A percentile compares a stretch with the other conserved stretches of the same genome.
Conservation (phyloP, 2,888 invertebrate species). For the Pycnomerus fuliginosus region DNA sequence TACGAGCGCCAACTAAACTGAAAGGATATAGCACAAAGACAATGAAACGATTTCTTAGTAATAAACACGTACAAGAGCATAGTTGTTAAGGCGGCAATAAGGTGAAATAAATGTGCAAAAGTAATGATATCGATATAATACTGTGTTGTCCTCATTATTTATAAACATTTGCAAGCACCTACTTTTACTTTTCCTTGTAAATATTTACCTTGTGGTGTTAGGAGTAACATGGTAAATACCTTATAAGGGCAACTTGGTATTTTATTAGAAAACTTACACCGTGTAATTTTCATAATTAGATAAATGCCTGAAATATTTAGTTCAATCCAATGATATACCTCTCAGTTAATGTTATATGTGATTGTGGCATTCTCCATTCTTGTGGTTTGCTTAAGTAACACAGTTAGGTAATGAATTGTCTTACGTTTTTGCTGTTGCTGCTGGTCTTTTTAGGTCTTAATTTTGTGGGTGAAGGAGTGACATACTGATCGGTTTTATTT, state of each 20-base stretch:
- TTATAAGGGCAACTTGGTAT: conserved; percentile 45
- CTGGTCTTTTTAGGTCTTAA: too few species aligned
- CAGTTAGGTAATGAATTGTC: conserved; percentile 48
- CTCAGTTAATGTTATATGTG: conserved; percentile 13
- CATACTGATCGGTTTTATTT: too few species aligned
- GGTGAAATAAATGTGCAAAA: conserved; percentile 11
- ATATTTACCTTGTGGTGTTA: conserved; percentile 48
- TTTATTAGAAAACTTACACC: conserved; percentile 36
- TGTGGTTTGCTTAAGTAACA: conserved; percentile 24
- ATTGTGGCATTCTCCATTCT: conserved; percentile 21
- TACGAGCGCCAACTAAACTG: background rate
- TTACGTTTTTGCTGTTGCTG: too few species aligned
- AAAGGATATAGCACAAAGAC: conserved; percentile 1
- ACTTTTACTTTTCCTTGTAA: conserved; percentile 52
- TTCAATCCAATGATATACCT: conserved; percentile 24
- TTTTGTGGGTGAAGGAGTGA: too few species aligned
- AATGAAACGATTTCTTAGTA: conserved; percentile 6
- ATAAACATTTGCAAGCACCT: conserved; percentile 45
- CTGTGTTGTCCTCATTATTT: conserved; percentile 44
- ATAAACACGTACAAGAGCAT: conserved; percentile 10
- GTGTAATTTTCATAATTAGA: conserved; percentile 35
- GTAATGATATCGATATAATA: conserved; percentile 33
- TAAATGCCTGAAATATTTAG: conserved; percentile 33
- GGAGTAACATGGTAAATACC: conserved; percentile 40
- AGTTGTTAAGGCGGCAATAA: conserved; percentile 16